Evolutionary conservation across 2,888 invertebrate genomes (phyloP).

Genomic region (Ecliptopera silaceata): DNA sequence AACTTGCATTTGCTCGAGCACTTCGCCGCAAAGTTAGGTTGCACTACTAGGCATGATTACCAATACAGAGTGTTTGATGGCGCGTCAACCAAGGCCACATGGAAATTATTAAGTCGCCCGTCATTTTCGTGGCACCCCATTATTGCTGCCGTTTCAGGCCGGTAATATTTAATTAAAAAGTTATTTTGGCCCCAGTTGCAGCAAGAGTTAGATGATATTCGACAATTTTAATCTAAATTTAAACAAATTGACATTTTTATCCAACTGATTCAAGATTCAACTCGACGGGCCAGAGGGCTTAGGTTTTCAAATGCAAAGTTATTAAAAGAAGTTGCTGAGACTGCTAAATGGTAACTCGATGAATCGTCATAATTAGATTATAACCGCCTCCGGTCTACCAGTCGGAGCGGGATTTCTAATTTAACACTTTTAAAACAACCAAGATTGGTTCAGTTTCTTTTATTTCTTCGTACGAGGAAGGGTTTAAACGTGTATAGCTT

Average conservation of each 20-base stretch:
- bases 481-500: conserved; percentile 69
- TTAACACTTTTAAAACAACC: conserved; percentile 35
- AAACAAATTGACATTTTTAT: conserved; percentile 4
- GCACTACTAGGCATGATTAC: conserved; percentile 73
- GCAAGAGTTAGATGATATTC: not conserved
- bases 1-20: conserved; percentile 70
- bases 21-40: conserved; percentile 69
- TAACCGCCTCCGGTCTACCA: conserved; percentile 55
- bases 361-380: conserved; percentile 75
- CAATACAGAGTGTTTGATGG: conserved; percentile 73
- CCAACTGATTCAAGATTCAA: conserved; percentile 2
- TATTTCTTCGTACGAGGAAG: conserved; percentile 47
- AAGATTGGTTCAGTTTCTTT: conserved; percentile 43
- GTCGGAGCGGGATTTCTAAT: conserved; percentile 45
- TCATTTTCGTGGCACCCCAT: conserved; percentile 65
- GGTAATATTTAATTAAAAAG: conserved; percentile 80
- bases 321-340: conserved; percentile 74
- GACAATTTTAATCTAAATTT: not conserved
- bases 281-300: not conserved
- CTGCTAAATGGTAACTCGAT: conserved; percentile 68
- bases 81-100: conserved; percentile 58
- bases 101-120: conserved; percentile 68
- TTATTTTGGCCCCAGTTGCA: conserved; percentile 52
- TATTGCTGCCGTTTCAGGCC: conserved; percentile 72
- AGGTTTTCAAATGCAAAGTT: conserved; percentile 69